Conservation (phyloP, 2,797 vertebrate genomes). For the Cygnus olor region DNA sequence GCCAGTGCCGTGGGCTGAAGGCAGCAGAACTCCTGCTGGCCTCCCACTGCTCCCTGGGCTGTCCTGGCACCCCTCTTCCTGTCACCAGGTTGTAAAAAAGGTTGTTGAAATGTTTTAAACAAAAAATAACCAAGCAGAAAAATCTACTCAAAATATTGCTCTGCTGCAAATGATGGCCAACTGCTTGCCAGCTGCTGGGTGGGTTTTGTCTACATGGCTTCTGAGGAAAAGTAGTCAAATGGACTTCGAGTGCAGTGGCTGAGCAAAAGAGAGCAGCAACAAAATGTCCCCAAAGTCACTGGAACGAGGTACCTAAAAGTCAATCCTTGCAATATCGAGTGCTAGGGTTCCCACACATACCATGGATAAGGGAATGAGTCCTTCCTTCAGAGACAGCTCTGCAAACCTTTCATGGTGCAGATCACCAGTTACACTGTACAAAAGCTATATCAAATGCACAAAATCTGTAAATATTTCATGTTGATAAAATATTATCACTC, state of each 20-base stretch:
- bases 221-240: not conserved
- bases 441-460: not conserved
- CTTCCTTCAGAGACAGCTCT: conserved; percentile 20
- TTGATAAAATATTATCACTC: not conserved
- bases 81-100: not conserved
- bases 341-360: not conserved
- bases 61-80: not conserved
- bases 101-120: not conserved
- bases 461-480: conserved; percentile 32
- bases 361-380: not conserved
- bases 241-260: not conserved
- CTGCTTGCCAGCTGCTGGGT: not conserved
- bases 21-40: not conserved
- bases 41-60: not conserved
- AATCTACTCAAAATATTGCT: not conserved
- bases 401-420: conserved; percentile 12
- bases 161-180: not conserved
- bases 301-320: not conserved
- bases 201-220: not conserved
- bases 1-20: not conserved
- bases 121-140: not conserved
- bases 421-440: not conserved
- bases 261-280: not conserved
- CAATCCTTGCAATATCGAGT: not conserved
- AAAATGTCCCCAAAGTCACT: not conserved